These are phyloP conservation scores for Lasioglossum malachurum DNA, from an alignment of 2,888 invertebrate genomes.

Conservation along the genomic window DNA sequence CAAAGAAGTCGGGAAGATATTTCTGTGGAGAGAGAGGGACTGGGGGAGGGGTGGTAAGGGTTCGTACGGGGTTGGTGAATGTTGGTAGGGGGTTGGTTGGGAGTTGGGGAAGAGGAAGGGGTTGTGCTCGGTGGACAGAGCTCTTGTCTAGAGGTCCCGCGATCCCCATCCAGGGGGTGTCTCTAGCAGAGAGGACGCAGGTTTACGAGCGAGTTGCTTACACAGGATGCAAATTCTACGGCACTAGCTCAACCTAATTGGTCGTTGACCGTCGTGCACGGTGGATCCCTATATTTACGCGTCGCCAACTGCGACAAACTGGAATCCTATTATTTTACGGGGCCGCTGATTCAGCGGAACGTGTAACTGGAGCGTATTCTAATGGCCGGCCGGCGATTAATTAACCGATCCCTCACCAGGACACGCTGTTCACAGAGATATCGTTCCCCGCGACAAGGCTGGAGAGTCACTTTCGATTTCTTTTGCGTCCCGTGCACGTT, in stretches of 20 bases:
- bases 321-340: slow-evolving; percentile 64
- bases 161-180: slow-evolving; percentile 19
- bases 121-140: slow-evolving; percentile 18
- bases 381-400: slow-evolving; percentile 61
- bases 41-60: neutral
- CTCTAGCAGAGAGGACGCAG: slow-evolving; percentile 29
- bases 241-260: slow-evolving; percentile 65
- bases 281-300: slow-evolving; percentile 63
- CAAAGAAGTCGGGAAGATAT: slow-evolving; percentile 39
- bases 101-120: neutral
- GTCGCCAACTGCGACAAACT: slow-evolving; percentile 65
- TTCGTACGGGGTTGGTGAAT: neutral
- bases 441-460: slow-evolving; percentile 8
- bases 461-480: slow-evolving; percentile 35
- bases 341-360: slow-evolving; percentile 60
- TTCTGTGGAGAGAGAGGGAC: neutral
- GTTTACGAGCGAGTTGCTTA: slow-evolving; percentile 57
- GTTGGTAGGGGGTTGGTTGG: neutral
- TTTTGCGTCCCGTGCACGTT: neutral
- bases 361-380: slow-evolving; percentile 64
- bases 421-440: slow-evolving; percentile 21
- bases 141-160: slow-evolving; percentile 10
- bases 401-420: slow-evolving; percentile 41
- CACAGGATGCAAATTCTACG: slow-evolving; percentile 62
- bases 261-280: slow-evolving; percentile 63